Conservation (phyloP, 2,797 vertebrate genomes). For the Linurgus olivaceus region DNA sequence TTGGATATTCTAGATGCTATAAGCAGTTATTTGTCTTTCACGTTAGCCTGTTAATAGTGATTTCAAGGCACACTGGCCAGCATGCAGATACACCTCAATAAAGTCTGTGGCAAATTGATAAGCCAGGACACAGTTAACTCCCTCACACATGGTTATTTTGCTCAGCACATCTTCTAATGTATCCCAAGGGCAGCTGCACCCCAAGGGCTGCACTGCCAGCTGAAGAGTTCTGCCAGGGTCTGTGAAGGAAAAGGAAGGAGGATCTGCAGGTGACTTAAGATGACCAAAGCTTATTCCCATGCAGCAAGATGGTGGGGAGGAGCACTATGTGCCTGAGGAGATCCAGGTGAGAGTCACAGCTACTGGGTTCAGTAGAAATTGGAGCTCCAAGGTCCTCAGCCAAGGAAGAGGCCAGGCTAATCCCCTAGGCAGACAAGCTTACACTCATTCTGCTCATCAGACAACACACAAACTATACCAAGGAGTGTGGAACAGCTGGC, state of each 20-base stretch:
- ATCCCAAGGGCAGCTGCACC: neutral
- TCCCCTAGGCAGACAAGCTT: neutral
- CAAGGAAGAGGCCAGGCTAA: neutral
- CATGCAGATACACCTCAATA: neutral
- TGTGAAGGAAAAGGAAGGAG: neutral
- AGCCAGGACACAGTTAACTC: neutral
- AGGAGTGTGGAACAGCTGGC: neutral
- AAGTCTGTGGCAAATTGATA: neutral
- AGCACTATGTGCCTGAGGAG: neutral
- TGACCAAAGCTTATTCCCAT: neutral
- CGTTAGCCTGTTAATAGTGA: neutral
- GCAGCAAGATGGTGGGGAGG: neutral
- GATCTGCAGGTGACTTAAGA: neutral
- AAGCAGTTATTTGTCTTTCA: neutral
- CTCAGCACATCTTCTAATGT: neutral
- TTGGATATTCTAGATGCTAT: neutral
- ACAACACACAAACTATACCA: neutral
- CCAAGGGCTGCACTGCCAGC: neutral
- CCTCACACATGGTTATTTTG: neutral
- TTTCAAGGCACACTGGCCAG: neutral
- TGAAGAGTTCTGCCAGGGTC: neutral
- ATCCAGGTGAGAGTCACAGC: neutral
- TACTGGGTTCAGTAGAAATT: neutral
- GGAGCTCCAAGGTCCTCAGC: neutral
- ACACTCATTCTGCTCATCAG: neutral